Evolutionary conservation across 2,113 vertebrate genomes (phyloP).

Genomic region (Trochalopteron elliotii): DNA sequence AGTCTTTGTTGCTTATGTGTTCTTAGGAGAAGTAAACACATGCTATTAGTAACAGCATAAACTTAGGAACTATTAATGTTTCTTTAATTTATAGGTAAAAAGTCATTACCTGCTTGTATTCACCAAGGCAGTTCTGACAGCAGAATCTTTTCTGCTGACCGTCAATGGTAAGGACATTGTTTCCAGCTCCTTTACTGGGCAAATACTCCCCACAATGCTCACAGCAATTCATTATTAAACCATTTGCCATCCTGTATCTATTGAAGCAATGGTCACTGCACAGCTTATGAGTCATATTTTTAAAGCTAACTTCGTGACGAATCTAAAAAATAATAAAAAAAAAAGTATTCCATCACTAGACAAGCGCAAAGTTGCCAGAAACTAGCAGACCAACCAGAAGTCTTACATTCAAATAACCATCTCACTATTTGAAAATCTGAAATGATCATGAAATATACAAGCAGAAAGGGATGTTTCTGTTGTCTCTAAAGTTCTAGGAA

Average conservation of each 20-base stretch:
- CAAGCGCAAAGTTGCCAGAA: neutral
- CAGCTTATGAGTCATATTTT: conserved; percentile 98
- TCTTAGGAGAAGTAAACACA: neutral
- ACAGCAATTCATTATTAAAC: conserved; percentile 98
- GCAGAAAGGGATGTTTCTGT: neutral
- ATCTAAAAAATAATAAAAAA: conserved; percentile 79
- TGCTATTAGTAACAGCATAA: neutral
- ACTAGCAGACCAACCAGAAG: neutral
- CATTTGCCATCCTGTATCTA: conserved; percentile 95
- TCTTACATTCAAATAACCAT: neutral
- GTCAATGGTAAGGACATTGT: conserved; percentile 91
- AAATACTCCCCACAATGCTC: conserved; percentile 98
- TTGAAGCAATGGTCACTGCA: conserved; percentile 98
- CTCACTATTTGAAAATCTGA: neutral
- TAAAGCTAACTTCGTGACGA: conserved; percentile 98
- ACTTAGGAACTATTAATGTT: neutral
- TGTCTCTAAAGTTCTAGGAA: neutral
- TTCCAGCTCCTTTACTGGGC: conserved; percentile 91
- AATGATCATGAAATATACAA: neutral
- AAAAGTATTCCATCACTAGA: neutral
- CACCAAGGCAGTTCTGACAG: conserved; percentile 93
- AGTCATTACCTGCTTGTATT: conserved; percentile 93
- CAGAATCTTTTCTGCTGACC: conserved; percentile 98
- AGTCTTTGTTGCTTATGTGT: neutral
- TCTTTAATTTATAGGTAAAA: neutral